A percentile compares a stretch with the other conserved stretches of the same genome.
phyloP scores from a whole-genome alignment of 1,140 invertebrate species.

The Zaprionus nigranus region DNA sequence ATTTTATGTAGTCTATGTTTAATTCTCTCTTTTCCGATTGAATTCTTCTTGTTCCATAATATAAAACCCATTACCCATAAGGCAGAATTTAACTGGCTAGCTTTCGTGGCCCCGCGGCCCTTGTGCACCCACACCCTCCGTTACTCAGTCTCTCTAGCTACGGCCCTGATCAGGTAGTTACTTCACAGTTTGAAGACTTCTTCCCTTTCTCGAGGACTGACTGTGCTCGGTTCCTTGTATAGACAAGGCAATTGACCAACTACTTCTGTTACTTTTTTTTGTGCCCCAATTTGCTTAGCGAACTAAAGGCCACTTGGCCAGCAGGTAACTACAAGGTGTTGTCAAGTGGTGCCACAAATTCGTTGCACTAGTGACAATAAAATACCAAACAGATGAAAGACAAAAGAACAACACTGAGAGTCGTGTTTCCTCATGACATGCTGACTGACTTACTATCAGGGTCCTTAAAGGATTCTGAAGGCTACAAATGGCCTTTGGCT shows the following conservation, averaged over 20 bases:
- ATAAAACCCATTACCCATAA: no score
- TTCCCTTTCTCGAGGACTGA: neutral
- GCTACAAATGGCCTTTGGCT: conserved; percentile 64
- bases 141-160: no score
- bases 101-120: no score
- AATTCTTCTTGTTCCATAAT: no score
- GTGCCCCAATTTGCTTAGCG: neutral
- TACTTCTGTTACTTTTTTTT: neutral
- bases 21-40: no score
- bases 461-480: conserved; percentile 55
- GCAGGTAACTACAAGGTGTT: neutral
- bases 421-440: neutral
- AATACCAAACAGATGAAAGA: conserved; percentile 14
- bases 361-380: conserved; percentile 50
- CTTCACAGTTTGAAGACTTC: neutral
- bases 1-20: no score
- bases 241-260: neutral
- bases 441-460: conserved; percentile 27
- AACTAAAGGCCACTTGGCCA: neutral
- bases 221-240: no score
- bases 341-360: conserved; percentile 41
- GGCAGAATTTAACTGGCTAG: no score
- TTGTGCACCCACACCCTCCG: no score
- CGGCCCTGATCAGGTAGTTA: neutral
- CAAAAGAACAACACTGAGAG: conserved; percentile 28